Base-by-base conservation (phyloP, 2,113 vertebrate species). In the Silurus glanis region DNA sequence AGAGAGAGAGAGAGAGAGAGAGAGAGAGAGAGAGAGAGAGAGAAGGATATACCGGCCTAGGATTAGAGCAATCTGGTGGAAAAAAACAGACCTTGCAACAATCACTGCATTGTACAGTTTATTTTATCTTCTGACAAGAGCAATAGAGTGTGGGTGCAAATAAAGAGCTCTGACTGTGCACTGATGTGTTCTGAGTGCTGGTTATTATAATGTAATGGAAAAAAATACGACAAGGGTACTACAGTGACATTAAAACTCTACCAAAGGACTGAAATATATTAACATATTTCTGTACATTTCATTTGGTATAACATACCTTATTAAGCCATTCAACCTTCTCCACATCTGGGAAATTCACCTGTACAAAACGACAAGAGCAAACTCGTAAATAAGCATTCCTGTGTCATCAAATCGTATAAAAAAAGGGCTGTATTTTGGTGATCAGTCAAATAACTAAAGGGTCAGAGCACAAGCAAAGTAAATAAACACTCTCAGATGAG, bases 271-370 rank as follows among this genome's bases (percentile, higher is more conserved):
- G 23, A 2, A 78, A 78, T n/a, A 55, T 55, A 25, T 25, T 25
- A 55, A 16, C 51, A 56, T 78, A 75, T 78, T 14, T 25, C 23
- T 25, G 49, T 76, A n/a, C 49, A 55, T 14, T 55, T 78, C 6
- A 78, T 25, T 78, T 55, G 23, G 72, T 79, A 37, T 19, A 37
- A 79, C 76, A 0, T 92, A 98, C 97, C 97, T 98, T 98, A 90
- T 98, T 98, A 47, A 98, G 93, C 97, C 97, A 98, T 85, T 98
- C 97, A 0, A 95, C 97, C 90, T 97, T 96, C 88, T 98, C 97
- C 87, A 98, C 96, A 25, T 98, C 97, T 19, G 96, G 97, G 88
- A 98, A 98, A 89, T 94, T 97, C 64, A 98, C 96, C 97, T 98
- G 91, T 28, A 37, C 1, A 8, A 58, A 37, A 79, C 16, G 16